phyloP scores from a whole-genome alignment of 1,140 invertebrate genomes.

The Lordiphosa stackelbergi region DNA sequence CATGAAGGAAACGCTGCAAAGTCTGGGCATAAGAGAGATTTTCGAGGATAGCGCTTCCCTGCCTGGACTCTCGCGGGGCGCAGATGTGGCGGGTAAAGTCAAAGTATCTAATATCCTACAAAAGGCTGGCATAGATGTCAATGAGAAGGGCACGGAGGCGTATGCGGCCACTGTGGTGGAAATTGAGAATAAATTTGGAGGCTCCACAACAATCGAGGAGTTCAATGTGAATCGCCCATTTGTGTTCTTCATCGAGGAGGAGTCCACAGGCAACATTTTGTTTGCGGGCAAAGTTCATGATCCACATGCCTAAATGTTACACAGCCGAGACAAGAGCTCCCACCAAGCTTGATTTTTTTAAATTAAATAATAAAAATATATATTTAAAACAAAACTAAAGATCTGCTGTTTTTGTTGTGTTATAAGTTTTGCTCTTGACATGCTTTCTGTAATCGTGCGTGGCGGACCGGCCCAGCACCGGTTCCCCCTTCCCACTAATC shows the following conservation, averaged over 20 bases:
- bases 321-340: conserved; percentile 9
- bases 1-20: conserved; percentile 81
- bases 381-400: conserved; percentile 10
- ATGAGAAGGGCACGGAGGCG: conserved; percentile 88
- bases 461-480: neutral
- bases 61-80: conserved; percentile 81
- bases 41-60: conserved; percentile 84
- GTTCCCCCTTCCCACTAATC: conserved; percentile 4
- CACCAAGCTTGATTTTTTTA: conserved; percentile 2
- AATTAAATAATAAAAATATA: conserved; percentile 20
- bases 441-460: conserved; percentile 33
- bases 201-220: conserved; percentile 75
- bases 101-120: conserved; percentile 87
- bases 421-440: conserved; percentile 39
- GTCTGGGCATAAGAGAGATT: conserved; percentile 84
- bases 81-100: conserved; percentile 78
- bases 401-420: neutral
- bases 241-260: conserved; percentile 88
- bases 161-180: conserved; percentile 86
- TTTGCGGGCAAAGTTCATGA: conserved; percentile 85
- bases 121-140: conserved; percentile 89
- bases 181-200: conserved; percentile 85
- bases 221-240: conserved; percentile 87
- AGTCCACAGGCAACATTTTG: conserved; percentile 82
- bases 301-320: conserved; percentile 69